Percentiles rank a stretch among this genome's conserved stretches.
phyloP scores from a whole-genome alignment of 2,113 vertebrate species.

The Glareola pratincola region DNA sequence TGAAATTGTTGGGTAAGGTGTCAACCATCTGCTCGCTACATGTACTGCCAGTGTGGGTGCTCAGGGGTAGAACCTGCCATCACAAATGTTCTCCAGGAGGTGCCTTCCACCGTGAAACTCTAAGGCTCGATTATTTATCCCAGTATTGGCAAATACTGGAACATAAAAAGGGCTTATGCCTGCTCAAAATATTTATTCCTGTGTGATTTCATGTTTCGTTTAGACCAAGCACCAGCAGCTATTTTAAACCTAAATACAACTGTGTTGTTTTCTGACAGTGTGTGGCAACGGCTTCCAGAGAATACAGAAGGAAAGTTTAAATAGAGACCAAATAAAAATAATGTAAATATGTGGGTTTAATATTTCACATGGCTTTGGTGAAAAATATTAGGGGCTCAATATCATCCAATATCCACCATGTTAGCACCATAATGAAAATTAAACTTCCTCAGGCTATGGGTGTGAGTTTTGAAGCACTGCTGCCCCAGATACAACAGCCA shows the following conservation, averaged over 20 bases:
- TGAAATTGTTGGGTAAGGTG: not conserved
- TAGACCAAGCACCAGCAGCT: not conserved
- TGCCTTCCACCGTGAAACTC: not conserved
- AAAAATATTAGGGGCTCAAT: not conserved
- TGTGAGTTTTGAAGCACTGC: not conserved
- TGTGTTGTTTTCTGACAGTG: not conserved
- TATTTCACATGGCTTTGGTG: not conserved
- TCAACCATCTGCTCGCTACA: not conserved
- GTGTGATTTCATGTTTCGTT: not conserved
- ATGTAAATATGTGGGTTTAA: not conserved
- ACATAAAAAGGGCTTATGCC: not conserved
- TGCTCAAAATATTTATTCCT: not conserved
- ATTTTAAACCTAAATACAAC: not conserved
- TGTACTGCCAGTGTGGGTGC: not conserved
- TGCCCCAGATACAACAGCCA: not conserved
- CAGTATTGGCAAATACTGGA: not conserved
- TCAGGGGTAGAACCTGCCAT: not conserved
- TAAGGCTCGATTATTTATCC: not conserved
- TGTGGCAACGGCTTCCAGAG: not conserved
- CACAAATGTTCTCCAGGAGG: not conserved
- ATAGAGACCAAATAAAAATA: not conserved
- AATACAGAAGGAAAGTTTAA: not conserved
- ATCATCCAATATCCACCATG: not conserved
- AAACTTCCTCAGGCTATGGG: not conserved
- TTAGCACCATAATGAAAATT: not conserved